These are phyloP conservation scores for Dynastes maya DNA, from an alignment of 2,888 invertebrate genomes.

Conservation along the genomic window DNA sequence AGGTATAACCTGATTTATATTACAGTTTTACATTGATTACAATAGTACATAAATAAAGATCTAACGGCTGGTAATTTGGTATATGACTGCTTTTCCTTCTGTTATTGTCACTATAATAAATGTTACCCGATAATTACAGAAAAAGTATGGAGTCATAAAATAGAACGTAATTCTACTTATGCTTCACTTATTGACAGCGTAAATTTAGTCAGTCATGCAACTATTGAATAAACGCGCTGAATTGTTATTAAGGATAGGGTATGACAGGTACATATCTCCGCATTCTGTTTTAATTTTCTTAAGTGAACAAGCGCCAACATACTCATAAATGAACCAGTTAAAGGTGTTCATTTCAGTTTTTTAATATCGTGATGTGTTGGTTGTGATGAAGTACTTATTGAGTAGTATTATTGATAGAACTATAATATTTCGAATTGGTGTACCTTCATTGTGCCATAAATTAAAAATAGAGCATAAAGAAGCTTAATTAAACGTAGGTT, in stretches of 20 bases:
- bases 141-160: conserved; percentile 10
- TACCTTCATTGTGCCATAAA: neutral
- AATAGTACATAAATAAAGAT: no score
- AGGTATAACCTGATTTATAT: no score
- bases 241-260: neutral
- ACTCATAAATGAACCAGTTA: neutral
- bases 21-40: no score
- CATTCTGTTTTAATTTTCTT: conserved; percentile 11
- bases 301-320: neutral
- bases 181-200: conserved; percentile 5
- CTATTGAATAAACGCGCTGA: conserved; percentile 12
- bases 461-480: neutral
- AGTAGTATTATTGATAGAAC: no score
- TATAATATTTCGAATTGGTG: no score
- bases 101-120: conserved; percentile 5
- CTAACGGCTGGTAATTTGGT: neutral
- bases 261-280: neutral
- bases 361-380: neutral
- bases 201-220: conserved; percentile 19
- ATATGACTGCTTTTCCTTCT: neutral
- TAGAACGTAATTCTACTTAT: neutral
- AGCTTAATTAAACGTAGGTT: neutral
- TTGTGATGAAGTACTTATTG: neutral
- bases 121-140: conserved; percentile 2
- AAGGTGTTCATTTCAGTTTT: neutral